Evolutionary conservation across 2,113 vertebrate species (phyloP).

Genomic region (Gadus macrocephalus): DNA sequence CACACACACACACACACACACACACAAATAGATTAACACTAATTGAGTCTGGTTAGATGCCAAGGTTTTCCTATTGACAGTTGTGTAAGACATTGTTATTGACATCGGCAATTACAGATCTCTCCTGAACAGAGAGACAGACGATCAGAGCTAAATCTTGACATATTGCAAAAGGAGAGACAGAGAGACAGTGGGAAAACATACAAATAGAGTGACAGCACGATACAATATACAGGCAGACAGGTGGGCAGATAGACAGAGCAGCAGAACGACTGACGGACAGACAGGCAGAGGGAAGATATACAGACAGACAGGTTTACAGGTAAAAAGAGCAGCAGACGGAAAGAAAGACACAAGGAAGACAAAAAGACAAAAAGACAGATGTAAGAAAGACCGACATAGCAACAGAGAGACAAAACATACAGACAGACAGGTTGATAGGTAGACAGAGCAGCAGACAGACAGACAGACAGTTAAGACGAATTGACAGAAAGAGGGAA

Average conservation of each 20-base stretch:
- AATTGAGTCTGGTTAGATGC: background rate
- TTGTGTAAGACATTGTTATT: no score
- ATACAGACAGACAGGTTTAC: background rate
- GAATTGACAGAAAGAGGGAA: no score
- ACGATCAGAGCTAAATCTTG: no score
- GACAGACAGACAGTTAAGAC: background rate
- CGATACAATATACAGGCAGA: background rate
- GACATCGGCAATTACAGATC: no score
- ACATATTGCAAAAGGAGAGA: background rate
- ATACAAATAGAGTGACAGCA: background rate
- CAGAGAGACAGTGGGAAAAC: background rate
- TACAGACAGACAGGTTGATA: background rate
- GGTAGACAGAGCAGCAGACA: background rate
- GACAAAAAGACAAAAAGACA: background rate
- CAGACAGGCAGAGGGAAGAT: background rate
- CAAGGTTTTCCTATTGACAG: no score
- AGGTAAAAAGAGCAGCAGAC: background rate
- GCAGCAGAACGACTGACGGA: background rate
- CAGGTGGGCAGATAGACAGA: background rate
- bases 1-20: conserved; percentile 4
- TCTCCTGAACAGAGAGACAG: no score
- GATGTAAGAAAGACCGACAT: background rate
- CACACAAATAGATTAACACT: background rate
- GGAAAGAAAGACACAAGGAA: background rate
- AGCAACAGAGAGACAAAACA: background rate